Conservation (phyloP, 2,113 vertebrate genomes). For the Solenodon paradoxus region DNA sequence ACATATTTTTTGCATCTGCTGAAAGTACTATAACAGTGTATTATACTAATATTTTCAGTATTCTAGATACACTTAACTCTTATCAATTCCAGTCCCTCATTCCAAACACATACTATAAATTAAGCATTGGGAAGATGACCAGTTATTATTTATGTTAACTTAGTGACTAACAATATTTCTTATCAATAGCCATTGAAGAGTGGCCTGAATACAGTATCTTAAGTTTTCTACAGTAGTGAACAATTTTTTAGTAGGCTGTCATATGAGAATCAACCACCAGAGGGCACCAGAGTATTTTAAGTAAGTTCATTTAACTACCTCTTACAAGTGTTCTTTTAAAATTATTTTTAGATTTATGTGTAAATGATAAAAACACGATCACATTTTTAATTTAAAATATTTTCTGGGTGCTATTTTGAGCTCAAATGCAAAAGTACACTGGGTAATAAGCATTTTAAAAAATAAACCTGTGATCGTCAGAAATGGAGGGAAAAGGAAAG, state of each 20-base stretch:
- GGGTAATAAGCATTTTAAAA: background rate
- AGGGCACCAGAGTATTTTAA: conserved; percentile 63
- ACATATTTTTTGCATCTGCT: background rate
- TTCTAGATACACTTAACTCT: too few species aligned
- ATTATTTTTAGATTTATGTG: background rate
- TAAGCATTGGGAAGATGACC: background rate
- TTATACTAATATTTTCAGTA: accelerated
- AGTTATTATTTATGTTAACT: background rate
- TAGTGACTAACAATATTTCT: background rate
- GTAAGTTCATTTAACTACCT: background rate
- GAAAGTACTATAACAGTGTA: accelerated
- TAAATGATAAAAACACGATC: background rate
- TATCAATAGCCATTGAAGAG: background rate
- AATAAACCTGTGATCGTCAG: background rate
- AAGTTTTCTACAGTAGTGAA: background rate
- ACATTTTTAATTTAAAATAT: conserved; percentile 22
- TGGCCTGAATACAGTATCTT: background rate
- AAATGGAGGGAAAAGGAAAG: background rate
- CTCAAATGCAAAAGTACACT: background rate
- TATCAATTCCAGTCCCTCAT: background rate
- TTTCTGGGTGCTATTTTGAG: background rate
- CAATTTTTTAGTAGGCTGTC: background rate
- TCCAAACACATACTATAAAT: background rate
- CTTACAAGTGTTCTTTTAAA: background rate
- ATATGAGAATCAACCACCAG: conserved; percentile 67